Base-by-base conservation (phyloP, 2,113 vertebrate genomes). In the Mirounga angustirostris region DNA sequence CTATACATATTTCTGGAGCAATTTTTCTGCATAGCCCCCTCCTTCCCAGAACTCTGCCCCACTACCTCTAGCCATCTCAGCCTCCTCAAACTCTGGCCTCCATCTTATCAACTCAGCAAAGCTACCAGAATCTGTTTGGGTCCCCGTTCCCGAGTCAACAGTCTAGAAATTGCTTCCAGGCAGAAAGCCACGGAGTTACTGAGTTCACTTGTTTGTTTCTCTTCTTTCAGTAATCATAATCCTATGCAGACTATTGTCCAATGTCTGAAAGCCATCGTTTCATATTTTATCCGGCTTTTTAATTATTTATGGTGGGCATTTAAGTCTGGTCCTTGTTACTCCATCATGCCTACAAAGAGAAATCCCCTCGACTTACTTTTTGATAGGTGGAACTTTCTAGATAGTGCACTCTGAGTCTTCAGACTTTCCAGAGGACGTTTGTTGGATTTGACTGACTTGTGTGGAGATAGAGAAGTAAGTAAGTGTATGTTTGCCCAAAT, bases 381-480 rank as follows among this genome's bases (percentile, higher is more conserved):
- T 80, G 46, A 83, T 52, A 82, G 4, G 30, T 52, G 5, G 46
- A 54, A 79, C 83, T 87, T 84, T 80, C 85, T 83, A 24, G 36
- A 59, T 56, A 58, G 40, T 43, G 18, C 3, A 65, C 30, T 59
- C 54, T 79, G 30, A 71, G 18, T 56, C 94, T 95, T 87, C 33
- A 90, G 36, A 67, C 46, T 95, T 96, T 88, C 22, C 89, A 91
- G 73, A 95, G 74, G 16, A 95, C 54, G 79, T 71, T 46, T 93
- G 36, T 58, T 80, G 8, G 28, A 84, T 84, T 74, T 69, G 58
- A 89, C n/a, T 76, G 52, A 65, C 9, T 79, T 82, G 12, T 28
- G 4, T 85, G 40, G 67, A 85, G 46, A 50, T 54, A 90, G 6
- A 15, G 3, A 90, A 5, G 61, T 50, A 86, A 5, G 61, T 50